These are phyloP conservation scores for Lynx canadensis DNA, from an alignment of 2,113 vertebrate genomes.

Conservation along the genomic window DNA sequence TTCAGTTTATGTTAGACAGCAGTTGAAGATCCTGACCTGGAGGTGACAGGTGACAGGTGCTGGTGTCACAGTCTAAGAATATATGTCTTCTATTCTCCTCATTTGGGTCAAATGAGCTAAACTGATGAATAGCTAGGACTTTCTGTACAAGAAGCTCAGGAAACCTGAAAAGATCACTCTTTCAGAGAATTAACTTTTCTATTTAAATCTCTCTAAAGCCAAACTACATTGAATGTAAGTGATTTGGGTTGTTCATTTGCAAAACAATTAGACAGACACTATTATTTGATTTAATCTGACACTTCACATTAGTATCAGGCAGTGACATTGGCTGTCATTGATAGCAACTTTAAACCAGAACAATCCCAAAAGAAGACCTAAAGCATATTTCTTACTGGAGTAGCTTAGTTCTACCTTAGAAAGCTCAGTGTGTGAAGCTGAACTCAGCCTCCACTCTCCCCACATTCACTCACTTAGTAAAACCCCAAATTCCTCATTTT, in stretches of 20 bases:
- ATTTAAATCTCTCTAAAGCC: slow-evolving; percentile 24
- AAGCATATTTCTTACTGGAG: not conserved
- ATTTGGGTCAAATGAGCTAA: slow-evolving; percentile 39
- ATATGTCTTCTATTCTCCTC: slow-evolving; percentile 48
- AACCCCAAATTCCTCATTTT: not conserved
- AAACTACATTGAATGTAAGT: not conserved
- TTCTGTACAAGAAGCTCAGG: not conserved
- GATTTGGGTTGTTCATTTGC: slow-evolving; percentile 68
- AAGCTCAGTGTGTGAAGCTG: not conserved
- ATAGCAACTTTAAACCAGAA: slow-evolving; percentile 10
- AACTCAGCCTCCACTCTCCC: not conserved
- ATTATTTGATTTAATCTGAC: slow-evolving; percentile 67
- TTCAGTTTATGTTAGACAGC: slow-evolving; percentile 33
- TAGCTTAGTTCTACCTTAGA: slow-evolving; percentile 1
- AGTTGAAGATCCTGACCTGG: slow-evolving; percentile 56
- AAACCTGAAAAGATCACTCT: slow-evolving; percentile 46
- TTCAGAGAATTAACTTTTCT: slow-evolving; percentile 51
- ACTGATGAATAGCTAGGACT: slow-evolving; percentile 9
- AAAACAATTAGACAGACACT: slow-evolving; percentile 67
- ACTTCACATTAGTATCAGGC: slow-evolving; percentile 52
- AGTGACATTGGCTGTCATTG: slow-evolving; percentile 54
- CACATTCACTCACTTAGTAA: not conserved
- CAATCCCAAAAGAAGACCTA: not conserved
- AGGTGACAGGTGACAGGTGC: slow-evolving; percentile 54
- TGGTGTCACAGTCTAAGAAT: slow-evolving; percentile 46